Evolutionary conservation across 2,113 vertebrate genomes (phyloP).

Genomic region (Neodontobutis hainanensis): DNA sequence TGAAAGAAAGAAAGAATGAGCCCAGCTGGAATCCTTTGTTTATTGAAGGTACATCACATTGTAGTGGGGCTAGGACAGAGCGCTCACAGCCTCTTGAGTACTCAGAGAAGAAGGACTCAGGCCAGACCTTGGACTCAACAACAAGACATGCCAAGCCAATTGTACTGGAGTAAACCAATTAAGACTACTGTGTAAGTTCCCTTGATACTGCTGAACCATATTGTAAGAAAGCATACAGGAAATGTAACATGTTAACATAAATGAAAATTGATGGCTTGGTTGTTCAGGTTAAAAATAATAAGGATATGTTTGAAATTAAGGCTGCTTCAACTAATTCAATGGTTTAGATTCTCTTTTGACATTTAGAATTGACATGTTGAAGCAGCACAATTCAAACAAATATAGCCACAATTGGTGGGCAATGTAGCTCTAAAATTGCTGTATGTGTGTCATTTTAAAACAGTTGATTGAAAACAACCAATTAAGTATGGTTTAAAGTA

Average conservation of each 20-base stretch:
- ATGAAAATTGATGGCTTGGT: neutral
- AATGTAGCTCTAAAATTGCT: too few species aligned
- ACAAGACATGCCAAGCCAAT: constrained; percentile 39
- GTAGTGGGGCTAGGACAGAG: constrained; percentile 63
- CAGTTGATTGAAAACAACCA: too few species aligned
- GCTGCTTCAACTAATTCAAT: too few species aligned
- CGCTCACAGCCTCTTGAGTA: constrained; percentile 47
- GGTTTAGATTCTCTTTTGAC: too few species aligned
- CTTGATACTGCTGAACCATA: constrained; percentile 15
- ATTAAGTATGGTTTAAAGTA: too few species aligned
- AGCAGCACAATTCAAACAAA: too few species aligned
- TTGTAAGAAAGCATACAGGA: constrained; percentile 8
- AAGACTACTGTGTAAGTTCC: constrained; percentile 11
- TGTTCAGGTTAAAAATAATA: too few species aligned
- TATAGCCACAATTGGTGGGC: too few species aligned
- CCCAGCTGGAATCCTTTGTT: constrained; percentile 71
- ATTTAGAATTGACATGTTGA: too few species aligned
- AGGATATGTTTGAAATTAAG: too few species aligned
- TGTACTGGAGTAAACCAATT: constrained; percentile 23
- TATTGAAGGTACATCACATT: constrained; percentile 72
- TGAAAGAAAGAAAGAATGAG: constrained; percentile 73
- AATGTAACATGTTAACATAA: neutral
- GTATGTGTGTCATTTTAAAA: too few species aligned
- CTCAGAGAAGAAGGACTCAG: constrained; percentile 44
- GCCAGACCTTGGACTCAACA: constrained; percentile 39